phyloP scores from a whole-genome alignment of 2,888 invertebrate species.

The Nyleta sp. region DNA sequence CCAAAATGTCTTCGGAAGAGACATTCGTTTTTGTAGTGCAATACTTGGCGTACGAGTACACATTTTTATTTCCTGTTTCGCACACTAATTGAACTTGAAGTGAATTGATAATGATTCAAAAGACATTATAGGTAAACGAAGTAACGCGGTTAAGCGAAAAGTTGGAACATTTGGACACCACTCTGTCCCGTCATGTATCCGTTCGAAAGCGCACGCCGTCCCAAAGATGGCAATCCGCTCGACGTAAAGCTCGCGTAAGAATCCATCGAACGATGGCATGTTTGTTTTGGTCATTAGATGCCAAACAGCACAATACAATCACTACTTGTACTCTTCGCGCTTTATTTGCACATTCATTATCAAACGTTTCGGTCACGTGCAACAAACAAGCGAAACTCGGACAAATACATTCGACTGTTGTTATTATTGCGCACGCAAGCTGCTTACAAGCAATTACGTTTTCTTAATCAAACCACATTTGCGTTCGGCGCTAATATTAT shows the following conservation, averaged over 20 bases:
- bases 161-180: constrained; percentile 78
- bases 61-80: too few species aligned
- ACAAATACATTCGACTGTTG: constrained; percentile 3
- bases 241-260: constrained; percentile 81
- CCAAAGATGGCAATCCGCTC: constrained; percentile 81
- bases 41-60: too few species aligned
- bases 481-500: constrained; percentile 82
- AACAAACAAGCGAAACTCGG: too few species aligned
- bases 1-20: too few species aligned
- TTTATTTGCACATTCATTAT: not conserved
- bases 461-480: not conserved
- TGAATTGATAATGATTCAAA: not conserved
- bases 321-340: constrained; percentile 6
- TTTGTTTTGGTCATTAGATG: too few species aligned
- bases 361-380: too few species aligned
- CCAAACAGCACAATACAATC: not conserved
- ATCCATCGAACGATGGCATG: constrained; percentile 28
- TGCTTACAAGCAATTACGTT: not conserved
- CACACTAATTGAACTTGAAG: too few species aligned
- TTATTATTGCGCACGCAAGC: constrained; percentile 22
- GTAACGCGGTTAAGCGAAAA: constrained; percentile 76
- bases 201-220: constrained; percentile 80
- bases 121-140: constrained; percentile 77
- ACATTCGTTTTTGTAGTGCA: too few species aligned
- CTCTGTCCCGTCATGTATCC: constrained; percentile 79